These are phyloP conservation scores for Steatocranus sp. DNA, from an alignment of 2,797 vertebrate genomes.

Conservation along the genomic window DNA sequence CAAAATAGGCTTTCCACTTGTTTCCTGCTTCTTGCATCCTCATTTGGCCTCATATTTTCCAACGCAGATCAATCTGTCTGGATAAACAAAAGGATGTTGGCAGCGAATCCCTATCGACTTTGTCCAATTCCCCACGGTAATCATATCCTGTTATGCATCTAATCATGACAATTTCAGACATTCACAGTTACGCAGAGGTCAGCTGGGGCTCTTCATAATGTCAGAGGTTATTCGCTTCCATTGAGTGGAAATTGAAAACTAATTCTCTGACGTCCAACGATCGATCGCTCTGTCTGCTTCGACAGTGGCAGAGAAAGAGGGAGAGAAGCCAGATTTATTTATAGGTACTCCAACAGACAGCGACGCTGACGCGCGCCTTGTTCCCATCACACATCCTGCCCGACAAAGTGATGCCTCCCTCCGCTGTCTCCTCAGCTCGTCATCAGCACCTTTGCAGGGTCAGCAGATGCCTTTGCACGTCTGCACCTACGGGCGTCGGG, in stretches of 20 bases:
- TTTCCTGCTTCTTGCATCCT: background rate
- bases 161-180: conserved; percentile 3
- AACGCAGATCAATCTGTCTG: conserved; percentile 15
- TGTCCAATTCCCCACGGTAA: conserved; percentile 21
- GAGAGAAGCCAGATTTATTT: conserved; percentile 19
- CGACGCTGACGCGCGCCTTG: background rate
- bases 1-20: background rate
- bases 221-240: conserved; percentile 15
- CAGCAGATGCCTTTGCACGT: background rate
- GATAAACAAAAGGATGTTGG: conserved; percentile 3
- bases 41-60: background rate
- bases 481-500: background rate
- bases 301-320: background rate
- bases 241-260: conserved; percentile 28
- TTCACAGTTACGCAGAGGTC: conserved; percentile 4
- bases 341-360: conserved; percentile 8
- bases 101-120: conserved; percentile 19
- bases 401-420: conserved; percentile 16
- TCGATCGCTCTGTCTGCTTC: conserved; percentile 20
- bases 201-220: conserved; percentile 22
- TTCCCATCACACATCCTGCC: conserved; percentile 26
- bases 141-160: conserved; percentile 2
- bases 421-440: conserved; percentile 31
- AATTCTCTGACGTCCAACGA: conserved; percentile 10
- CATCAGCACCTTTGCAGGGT: conserved; percentile 31